Conservation (phyloP, 1,140 invertebrate genomes). For the Drosophila sproati region DNA sequence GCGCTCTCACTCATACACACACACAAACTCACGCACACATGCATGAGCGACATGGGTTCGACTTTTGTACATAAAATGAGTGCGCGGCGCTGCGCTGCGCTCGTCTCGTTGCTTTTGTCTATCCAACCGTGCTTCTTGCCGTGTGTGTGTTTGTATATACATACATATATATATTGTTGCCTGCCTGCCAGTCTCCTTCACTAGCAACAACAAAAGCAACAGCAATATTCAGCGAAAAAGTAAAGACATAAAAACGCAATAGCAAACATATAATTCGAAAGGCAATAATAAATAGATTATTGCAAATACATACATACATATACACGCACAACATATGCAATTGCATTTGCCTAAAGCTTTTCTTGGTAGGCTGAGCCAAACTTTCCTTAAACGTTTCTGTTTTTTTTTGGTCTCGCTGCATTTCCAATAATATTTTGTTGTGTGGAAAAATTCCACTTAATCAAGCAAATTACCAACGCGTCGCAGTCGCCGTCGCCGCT, state of each 20-base stretch:
- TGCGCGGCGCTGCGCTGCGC: constrained; percentile 43
- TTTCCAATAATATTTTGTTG: constrained; percentile 45
- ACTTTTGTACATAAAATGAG: constrained; percentile 67
- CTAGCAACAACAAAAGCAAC: constrained; percentile 31
- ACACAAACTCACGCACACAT: constrained; percentile 45
- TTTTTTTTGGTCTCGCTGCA: constrained; percentile 41
- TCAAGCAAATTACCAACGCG: constrained; percentile 78
- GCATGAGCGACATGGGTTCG: constrained; percentile 66
- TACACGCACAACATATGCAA: constrained; percentile 16
- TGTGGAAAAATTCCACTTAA: constrained; percentile 79
- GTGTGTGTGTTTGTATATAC: constrained; percentile 17
- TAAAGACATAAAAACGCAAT: constrained; percentile 57
- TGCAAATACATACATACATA: constrained; percentile 32
- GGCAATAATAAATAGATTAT: constrained; percentile 62
- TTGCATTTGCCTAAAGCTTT: constrained; percentile 24
- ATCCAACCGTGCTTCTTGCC: constrained; percentile 68
- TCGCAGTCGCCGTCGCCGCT: constrained; percentile 40
- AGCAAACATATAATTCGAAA: constrained; percentile 40
- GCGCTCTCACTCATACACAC: constrained; percentile 38
- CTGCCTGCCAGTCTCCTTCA: constrained; percentile 16
- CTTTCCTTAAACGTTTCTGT: constrained; percentile 34
- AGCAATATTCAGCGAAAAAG: constrained; percentile 43
- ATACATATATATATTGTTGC: constrained; percentile 20
- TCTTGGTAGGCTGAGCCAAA: constrained; percentile 23
- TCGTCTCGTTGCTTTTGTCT: constrained; percentile 77